Evolutionary conservation across 1,140 invertebrate species (phyloP).

Genomic region (Drosophila bifasciata): DNA sequence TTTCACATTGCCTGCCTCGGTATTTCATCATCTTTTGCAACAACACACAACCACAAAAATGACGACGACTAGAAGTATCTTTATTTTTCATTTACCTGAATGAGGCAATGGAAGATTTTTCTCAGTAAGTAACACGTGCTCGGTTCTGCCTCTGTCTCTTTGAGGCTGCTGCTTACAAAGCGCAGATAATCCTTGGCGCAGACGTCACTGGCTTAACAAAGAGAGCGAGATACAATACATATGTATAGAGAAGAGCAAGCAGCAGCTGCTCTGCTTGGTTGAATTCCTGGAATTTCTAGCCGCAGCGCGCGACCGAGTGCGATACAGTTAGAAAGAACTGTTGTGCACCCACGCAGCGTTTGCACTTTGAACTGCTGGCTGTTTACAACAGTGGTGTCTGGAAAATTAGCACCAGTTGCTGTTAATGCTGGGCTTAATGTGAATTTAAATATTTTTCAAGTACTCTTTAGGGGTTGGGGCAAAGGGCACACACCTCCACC

Average conservation of each 20-base stretch:
- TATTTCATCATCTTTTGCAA: constrained; percentile 55
- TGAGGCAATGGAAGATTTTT: constrained; percentile 32
- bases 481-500: not conserved
- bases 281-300: constrained; percentile 36
- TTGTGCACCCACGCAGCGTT: constrained; percentile 1
- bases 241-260: not conserved
- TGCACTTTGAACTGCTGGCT: no score
- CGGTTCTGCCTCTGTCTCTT: not conserved
- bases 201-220: constrained; percentile 12
- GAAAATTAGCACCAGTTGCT: no score
- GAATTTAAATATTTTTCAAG: constrained; percentile 16
- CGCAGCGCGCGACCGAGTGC: not conserved
- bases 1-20: constrained; percentile 43
- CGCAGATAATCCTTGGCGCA: constrained; percentile 28
- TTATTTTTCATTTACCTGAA: constrained; percentile 5
- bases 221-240: no score
- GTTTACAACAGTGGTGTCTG: no score
- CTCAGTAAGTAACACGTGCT: constrained; percentile 30
- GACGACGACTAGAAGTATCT: not conserved
- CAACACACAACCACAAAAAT: constrained; percentile 12
- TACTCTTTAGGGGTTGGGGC: not conserved
- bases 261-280: constrained; percentile 25
- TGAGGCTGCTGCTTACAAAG: not conserved
- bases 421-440: not conserved
- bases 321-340: not conserved